Evolutionary conservation across 2,888 invertebrate genomes (phyloP).

Genomic region (Thymelicus acteon): DNA sequence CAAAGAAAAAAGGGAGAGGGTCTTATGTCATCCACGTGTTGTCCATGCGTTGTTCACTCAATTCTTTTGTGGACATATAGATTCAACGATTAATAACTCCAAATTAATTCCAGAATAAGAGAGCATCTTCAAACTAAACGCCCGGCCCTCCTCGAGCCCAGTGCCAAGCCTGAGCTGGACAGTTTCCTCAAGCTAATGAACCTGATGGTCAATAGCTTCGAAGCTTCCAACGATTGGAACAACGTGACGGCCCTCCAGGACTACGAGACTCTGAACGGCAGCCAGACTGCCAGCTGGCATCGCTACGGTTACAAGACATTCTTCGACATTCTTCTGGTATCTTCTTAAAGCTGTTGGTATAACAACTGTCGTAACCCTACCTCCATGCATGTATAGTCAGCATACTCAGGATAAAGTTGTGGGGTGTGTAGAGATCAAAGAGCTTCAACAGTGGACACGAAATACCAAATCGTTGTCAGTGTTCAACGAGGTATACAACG

Average conservation of each 20-base stretch:
- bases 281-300: conserved; percentile 43
- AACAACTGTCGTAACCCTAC: no score
- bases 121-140: conserved; percentile 48
- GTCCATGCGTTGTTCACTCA: no score
- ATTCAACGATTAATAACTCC: no score
- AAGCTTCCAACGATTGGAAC: conserved; percentile 54
- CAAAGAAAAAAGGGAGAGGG: no score
- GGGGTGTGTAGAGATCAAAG: no score
- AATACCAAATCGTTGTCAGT: no score
- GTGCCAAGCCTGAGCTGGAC: conserved; percentile 48
- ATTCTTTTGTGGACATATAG: no score
- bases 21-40: no score
- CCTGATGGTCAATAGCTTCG: conserved; percentile 48
- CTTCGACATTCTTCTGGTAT: conserved; percentile 54
- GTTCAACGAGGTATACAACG: no score
- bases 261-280: conserved; percentile 47
- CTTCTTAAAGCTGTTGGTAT: conserved; percentile 7
- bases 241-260: conserved; percentile 49
- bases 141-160: conserved; percentile 43
- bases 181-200: conserved; percentile 50
- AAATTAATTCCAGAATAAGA: conserved; percentile 43
- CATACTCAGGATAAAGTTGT: no score
- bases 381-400: no score
- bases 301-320: conserved; percentile 54
- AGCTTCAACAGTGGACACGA: no score